Conservation (phyloP, 1,140 invertebrate species). For the Leptinotarsa lineolata region DNA sequence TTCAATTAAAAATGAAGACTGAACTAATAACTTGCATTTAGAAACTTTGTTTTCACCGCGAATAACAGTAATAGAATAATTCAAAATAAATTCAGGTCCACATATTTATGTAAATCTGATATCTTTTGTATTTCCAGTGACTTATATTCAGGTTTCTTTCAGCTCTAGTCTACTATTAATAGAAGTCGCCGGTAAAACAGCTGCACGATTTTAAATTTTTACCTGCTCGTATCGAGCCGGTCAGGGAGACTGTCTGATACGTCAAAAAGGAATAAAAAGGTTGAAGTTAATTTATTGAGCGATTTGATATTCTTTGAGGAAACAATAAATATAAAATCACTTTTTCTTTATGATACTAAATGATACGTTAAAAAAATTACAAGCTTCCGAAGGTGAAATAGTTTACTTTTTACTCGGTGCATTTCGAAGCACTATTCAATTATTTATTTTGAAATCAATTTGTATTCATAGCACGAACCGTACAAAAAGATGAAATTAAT, state of each 20-base stretch:
- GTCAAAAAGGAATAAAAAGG: not conserved
- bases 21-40: no score
- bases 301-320: conserved; percentile 2
- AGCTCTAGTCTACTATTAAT: not conserved
- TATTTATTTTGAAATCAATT: no score
- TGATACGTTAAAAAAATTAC: not conserved
- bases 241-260: not conserved
- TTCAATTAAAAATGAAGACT: no score
- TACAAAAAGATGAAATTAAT: no score
- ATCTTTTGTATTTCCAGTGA: not conserved
- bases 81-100: no score
- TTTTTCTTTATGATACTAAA: not conserved
- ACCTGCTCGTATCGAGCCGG: not conserved
- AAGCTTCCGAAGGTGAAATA: not conserved
- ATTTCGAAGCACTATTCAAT: no score
- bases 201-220: not conserved
- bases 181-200: not conserved
- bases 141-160: not conserved
- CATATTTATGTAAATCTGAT: not conserved
- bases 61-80: no score
- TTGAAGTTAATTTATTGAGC: not conserved
- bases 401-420: no score
- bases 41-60: no score
- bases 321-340: not conserved
- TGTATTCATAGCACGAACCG: no score